phyloP scores from a whole-genome alignment of 2,113 vertebrate genomes.

The Perca schrenkii region DNA sequence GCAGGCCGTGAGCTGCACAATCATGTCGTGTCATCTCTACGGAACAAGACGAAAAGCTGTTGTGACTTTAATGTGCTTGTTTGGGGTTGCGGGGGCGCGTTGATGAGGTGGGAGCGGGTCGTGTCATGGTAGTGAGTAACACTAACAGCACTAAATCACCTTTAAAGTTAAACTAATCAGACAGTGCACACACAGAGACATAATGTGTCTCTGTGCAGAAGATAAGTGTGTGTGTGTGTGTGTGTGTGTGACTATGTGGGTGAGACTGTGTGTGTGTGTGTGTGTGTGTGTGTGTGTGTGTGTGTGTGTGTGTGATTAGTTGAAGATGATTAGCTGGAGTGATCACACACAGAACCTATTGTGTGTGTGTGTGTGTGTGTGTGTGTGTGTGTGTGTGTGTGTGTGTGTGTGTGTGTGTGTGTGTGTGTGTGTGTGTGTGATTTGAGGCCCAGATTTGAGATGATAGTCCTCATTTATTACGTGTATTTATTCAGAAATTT shows the following conservation, averaged over 20 bases:
- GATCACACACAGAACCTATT: too few relatives aligned
- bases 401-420: slow-evolving; percentile 44
- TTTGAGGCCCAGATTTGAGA: not conserved
- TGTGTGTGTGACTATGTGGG: slow-evolving; percentile 17
- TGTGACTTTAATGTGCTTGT: slow-evolving; percentile 70
- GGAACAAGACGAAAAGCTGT: slow-evolving; percentile 55
- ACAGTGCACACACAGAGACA: slow-evolving; percentile 44
- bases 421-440: slow-evolving; percentile 30
- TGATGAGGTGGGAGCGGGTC: slow-evolving; percentile 71
- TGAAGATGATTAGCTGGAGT: too few relatives aligned
- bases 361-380: slow-evolving; percentile 32
- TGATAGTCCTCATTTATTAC: not conserved
- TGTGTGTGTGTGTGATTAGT: slow-evolving; percentile 22
- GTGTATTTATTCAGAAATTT: slow-evolving; percentile 14
- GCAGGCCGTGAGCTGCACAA: slow-evolving; percentile 11
- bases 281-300: slow-evolving; percentile 44
- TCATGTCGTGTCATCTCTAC: slow-evolving; percentile 23
- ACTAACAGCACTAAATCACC: slow-evolving; percentile 76
- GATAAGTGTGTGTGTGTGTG: slow-evolving; percentile 61
- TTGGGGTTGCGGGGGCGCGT: slow-evolving; percentile 58
- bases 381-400: slow-evolving; percentile 34
- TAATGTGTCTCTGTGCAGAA: slow-evolving; percentile 40
- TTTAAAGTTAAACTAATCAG: slow-evolving; percentile 70
- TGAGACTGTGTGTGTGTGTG: slow-evolving; percentile 20
- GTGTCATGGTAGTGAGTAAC: slow-evolving; percentile 65